Evolutionary conservation across 2,888 invertebrate species (phyloP).

Genomic region (Epinotia brunnichana): DNA sequence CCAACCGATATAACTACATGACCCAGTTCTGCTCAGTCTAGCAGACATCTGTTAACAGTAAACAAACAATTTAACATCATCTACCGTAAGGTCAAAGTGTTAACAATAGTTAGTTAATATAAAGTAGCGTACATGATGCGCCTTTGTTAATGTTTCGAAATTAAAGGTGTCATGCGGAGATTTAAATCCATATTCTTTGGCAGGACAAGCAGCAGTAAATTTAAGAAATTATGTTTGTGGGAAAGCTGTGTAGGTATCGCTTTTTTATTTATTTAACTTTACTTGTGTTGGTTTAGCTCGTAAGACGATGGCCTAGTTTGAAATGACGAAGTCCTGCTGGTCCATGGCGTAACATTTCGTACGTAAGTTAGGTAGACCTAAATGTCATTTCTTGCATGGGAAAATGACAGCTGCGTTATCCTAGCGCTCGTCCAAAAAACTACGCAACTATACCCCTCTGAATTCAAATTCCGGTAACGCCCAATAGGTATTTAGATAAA

Average conservation of each 20-base stretch:
- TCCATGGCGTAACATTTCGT: no score
- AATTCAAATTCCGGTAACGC: no score
- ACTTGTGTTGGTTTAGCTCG: no score
- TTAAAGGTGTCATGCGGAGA: slow-evolving; percentile 50
- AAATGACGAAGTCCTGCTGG: no score
- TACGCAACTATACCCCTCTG: no score
- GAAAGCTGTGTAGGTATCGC: background rate
- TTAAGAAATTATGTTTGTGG: background rate
- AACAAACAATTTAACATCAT: slow-evolving; percentile 67
- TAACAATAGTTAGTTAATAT: slow-evolving; percentile 49
- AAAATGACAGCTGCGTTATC: no score
- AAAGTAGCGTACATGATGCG: slow-evolving; percentile 58
- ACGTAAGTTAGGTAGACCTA: no score
- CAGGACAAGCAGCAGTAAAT: slow-evolving; percentile 6
- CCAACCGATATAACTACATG: background rate
- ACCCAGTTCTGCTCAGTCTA: background rate
- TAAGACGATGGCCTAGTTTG: no score
- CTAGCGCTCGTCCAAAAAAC: no score
- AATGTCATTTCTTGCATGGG: no score
- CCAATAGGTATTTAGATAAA: no score
- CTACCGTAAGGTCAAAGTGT: slow-evolving; percentile 64
- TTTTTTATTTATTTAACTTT: background rate
- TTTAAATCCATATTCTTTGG: slow-evolving; percentile 48
- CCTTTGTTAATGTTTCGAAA: slow-evolving; percentile 51
- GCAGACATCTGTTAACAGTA: slow-evolving; percentile 61